Evolutionary conservation across 2,113 vertebrate genomes (phyloP).

Genomic region (Zeus faber): DNA sequence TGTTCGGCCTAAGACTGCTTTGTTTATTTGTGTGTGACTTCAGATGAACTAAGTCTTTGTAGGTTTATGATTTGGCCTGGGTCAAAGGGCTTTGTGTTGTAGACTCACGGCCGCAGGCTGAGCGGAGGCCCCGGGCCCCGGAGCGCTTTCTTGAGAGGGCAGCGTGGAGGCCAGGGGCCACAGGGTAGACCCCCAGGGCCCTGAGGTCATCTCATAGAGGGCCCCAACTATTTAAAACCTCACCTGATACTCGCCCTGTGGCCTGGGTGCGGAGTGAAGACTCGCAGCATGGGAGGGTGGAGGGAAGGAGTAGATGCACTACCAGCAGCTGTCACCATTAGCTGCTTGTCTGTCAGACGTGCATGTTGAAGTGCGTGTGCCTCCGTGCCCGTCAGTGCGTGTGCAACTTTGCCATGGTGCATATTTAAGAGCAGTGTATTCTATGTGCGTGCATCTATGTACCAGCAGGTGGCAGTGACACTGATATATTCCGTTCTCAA

Average conservation of each 20-base stretch:
- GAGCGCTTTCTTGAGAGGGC: constrained; percentile 35
- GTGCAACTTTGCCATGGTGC: not conserved
- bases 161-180: constrained; percentile 62
- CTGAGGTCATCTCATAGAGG: constrained; percentile 67
- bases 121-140: constrained; percentile 27
- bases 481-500: too few species aligned
- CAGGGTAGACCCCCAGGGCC: constrained; percentile 56
- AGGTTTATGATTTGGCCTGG: constrained; percentile 34
- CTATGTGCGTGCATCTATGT: not conserved
- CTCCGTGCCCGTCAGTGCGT: not conserved
- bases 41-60: constrained; percentile 31
- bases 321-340: constrained; percentile 59
- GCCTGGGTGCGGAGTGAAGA: constrained; percentile 72
- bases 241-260: constrained; percentile 75
- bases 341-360: constrained; percentile 28
- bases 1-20: too few species aligned
- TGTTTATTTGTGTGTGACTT: constrained; percentile 24
- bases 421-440: not conserved
- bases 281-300: constrained; percentile 56
- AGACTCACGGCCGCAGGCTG: constrained; percentile 43
- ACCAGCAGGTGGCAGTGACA: too few species aligned
- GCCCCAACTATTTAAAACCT: constrained; percentile 73
- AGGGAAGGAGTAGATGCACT: constrained; percentile 25
- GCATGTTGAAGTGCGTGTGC: not conserved
- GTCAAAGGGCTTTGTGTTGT: constrained; percentile 22